Evolutionary conservation across 2,888 invertebrate species (phyloP).

Genomic region (Branchinecta sandiegonensis): DNA sequence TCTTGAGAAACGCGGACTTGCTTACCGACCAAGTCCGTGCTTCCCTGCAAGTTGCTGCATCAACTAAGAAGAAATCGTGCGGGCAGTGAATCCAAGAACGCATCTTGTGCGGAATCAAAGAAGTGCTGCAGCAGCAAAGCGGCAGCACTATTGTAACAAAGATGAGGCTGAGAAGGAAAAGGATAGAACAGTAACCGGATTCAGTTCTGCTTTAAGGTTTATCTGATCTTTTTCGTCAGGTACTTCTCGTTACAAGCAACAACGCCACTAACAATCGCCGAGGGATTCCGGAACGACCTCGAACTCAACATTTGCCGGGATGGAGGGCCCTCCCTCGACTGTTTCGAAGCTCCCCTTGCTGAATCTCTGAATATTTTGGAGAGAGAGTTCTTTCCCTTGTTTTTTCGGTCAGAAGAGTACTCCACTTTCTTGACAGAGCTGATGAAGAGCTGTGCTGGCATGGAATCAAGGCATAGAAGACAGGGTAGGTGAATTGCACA

Average conservation of each 20-base stretch:
- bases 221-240: neutral
- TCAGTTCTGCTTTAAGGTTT: too few species aligned
- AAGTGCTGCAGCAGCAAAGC: too few species aligned
- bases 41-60: too few species aligned
- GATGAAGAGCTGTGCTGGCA: neutral
- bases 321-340: constrained; percentile 4
- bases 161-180: too few species aligned
- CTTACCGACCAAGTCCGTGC: too few species aligned
- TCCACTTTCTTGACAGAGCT: constrained; percentile 5
- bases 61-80: too few species aligned
- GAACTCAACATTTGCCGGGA: constrained; percentile 4
- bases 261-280: neutral
- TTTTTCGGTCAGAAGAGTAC: neutral
- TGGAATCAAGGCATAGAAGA: neutral
- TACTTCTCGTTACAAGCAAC: constrained; percentile 1
- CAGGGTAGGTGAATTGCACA: neutral
- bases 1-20: too few species aligned
- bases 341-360: neutral
- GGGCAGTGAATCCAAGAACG: too few species aligned
- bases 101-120: too few species aligned
- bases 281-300: neutral
- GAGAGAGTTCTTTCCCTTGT: neutral
- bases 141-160: too few species aligned
- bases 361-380: neutral
- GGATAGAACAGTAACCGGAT: too few species aligned